Evolutionary conservation across 1,140 invertebrate genomes (phyloP).

Genomic region (Holcopasites calliopsidis): DNA sequence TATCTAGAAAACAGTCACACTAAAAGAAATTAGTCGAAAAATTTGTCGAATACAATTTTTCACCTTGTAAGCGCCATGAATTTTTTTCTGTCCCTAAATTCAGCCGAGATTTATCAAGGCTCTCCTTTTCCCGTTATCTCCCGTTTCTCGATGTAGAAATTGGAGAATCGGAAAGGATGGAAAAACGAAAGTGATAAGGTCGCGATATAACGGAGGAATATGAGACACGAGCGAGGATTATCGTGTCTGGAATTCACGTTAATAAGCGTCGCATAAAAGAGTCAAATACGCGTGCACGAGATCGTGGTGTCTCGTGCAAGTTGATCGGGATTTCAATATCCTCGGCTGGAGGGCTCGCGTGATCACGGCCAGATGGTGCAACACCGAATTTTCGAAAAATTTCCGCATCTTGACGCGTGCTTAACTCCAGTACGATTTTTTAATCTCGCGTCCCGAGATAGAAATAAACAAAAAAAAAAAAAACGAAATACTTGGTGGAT

Average conservation of each 20-base stretch:
- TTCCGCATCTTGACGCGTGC: neutral
- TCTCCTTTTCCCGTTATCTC: too few relatives aligned
- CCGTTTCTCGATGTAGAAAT: too few relatives aligned
- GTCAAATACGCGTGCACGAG: constrained; percentile 41
- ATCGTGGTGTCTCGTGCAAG: constrained; percentile 13
- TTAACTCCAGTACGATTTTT: neutral
- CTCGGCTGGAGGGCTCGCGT: neutral
- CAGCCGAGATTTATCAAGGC: too few relatives aligned
- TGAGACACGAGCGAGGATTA: neutral
- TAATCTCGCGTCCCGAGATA: neutral
- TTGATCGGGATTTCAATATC: constrained; percentile 31
- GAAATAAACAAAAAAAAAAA: neutral
- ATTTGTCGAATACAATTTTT: too few relatives aligned
- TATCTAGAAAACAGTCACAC: too few relatives aligned
- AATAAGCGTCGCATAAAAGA: constrained; percentile 16
- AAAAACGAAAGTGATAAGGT: neutral
- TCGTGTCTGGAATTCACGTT: neutral
- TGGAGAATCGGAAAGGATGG: neutral
- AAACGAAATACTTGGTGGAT: constrained; percentile 1
- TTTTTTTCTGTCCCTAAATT: too few relatives aligned
- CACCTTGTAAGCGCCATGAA: too few relatives aligned
- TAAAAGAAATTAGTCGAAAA: too few relatives aligned
- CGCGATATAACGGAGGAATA: neutral
- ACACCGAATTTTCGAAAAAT: constrained; percentile 8
- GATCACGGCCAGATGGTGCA: constrained; percentile 8